Base-by-base conservation (phyloP, 1,140 invertebrate species). In the Euura lappo region DNA sequence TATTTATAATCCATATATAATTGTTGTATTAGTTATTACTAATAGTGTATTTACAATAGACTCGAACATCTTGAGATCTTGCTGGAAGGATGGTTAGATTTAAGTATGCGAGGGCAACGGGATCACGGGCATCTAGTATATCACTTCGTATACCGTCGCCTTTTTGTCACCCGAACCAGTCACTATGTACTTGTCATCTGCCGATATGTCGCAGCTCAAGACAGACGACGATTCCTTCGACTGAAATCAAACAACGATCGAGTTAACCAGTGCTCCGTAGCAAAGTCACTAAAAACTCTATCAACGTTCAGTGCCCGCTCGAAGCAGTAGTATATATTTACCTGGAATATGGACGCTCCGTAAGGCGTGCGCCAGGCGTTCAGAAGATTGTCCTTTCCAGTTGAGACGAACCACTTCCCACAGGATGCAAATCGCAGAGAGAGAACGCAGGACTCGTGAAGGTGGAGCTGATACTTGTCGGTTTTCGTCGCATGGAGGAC, bases 131-230 rank as follows among this genome's bases (percentile, higher is more conserved):
- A 11, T 44, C 89, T 89, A 97, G 89, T 98, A 99, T 81, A 99
- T 96, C 77, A 99, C 97, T 92, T 99, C 98, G 88, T 99, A 99
- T 70, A 99, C 94, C 72, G 98, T 99, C 71, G 98, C 98, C 87
- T 99, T 99, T 89, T 99, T 99, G 88, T 99, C 98, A 65, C 98
- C 98, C 6, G 97, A 99, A 71, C 98, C 98, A 66, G 98, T 99
- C 72, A 99, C 97, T 82, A 99, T 99, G 89, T 97, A 99, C 87
- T 98, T 99, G 89, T 99, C 98, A 88, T 99, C 98, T 42, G 95
- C 93, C 72, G 98, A 99, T 87, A 99, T 99, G 91, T 99, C 98
- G 91, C 98, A 99, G 90, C 97, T 98, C 74, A 99, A 91, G 78
- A 99, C 98, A 76, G 98, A 99, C 75, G 98, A 99, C 68, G 96